Evolutionary conservation across 2,888 invertebrate genomes (phyloP).

Genomic region (Lasioglossum vierecki): DNA sequence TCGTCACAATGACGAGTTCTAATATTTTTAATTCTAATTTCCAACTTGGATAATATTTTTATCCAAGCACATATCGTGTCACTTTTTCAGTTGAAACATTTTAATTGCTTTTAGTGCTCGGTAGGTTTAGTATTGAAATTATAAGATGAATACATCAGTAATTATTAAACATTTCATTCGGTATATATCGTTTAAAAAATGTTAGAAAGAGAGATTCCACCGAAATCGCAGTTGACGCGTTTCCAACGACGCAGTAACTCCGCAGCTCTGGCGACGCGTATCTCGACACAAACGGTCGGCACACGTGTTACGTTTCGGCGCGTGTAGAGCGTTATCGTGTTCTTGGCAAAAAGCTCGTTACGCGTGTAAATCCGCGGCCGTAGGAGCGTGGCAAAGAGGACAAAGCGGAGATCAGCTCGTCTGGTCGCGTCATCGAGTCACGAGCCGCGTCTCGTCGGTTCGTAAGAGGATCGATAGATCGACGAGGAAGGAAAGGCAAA

Average conservation of each 20-base stretch:
- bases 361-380: constrained; percentile 18
- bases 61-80: too few relatives aligned
- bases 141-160: too few relatives aligned
- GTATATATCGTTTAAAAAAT: too few relatives aligned
- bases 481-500: not conserved
- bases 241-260: constrained; percentile 17
- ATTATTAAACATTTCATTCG: too few relatives aligned
- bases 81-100: too few relatives aligned
- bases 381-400: not conserved
- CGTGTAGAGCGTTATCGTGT: constrained; percentile 1
- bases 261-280: not conserved
- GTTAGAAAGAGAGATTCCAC: too few relatives aligned
- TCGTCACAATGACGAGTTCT: too few relatives aligned
- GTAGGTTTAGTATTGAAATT: too few relatives aligned
- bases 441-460: not conserved
- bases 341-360: constrained; percentile 23
- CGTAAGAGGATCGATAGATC: not conserved
- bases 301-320: constrained; percentile 7
- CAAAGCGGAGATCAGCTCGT: not conserved
- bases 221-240: not conserved
- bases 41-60: too few relatives aligned
- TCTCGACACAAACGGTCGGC: not conserved
- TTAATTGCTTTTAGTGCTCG: too few relatives aligned
- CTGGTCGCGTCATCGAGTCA: not conserved
- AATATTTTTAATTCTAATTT: not conserved